Percentiles rank a stretch among this genome's conserved stretches.
These are phyloP conservation scores for Percina caprodes DNA, from an alignment of 2,113 vertebrate species.

Conservation along the genomic window DNA sequence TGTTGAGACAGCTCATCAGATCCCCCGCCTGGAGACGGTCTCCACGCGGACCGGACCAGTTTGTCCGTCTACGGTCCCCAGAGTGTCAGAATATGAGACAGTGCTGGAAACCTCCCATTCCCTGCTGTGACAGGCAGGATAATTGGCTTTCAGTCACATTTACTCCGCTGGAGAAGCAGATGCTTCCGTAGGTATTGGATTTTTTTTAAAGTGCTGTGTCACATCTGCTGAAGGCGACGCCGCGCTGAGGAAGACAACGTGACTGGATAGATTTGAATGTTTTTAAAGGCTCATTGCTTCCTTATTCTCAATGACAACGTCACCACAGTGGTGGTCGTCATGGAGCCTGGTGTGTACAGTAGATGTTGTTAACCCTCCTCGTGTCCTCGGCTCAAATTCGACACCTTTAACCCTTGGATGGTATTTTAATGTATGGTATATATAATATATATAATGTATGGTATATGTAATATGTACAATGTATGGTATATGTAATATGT, in stretches of 20 bases:
- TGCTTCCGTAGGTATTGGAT: neutral
- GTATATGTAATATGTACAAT: too few species aligned
- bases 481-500: too few species aligned
- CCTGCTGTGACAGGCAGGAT: conserved; percentile 58
- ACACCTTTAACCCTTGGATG: too few species aligned
- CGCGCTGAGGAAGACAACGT: neutral
- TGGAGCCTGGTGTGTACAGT: neutral
- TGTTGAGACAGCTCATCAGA: conserved; percentile 53
- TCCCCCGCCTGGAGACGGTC: conserved; percentile 20
- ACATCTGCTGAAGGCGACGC: conserved; percentile 19
- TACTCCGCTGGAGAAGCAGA: conserved; percentile 38
- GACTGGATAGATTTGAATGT: neutral
- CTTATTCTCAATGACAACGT: neutral
- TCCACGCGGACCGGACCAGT: conserved; percentile 29
- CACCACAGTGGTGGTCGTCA: neutral
- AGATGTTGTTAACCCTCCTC: neutral
- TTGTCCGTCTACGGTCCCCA: conserved; percentile 48
- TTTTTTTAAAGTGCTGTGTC: conserved; percentile 45
- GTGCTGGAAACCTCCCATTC: conserved; percentile 44
- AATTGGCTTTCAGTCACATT: conserved; percentile 72
- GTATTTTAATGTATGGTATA: too few species aligned
- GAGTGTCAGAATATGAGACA: conserved; percentile 47
- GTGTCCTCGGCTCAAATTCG: too few species aligned
- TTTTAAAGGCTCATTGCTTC: neutral
- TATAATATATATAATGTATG: too few species aligned